Evolutionary conservation across 2,113 vertebrate genomes (phyloP).

Genomic region (Cacatua alba): DNA sequence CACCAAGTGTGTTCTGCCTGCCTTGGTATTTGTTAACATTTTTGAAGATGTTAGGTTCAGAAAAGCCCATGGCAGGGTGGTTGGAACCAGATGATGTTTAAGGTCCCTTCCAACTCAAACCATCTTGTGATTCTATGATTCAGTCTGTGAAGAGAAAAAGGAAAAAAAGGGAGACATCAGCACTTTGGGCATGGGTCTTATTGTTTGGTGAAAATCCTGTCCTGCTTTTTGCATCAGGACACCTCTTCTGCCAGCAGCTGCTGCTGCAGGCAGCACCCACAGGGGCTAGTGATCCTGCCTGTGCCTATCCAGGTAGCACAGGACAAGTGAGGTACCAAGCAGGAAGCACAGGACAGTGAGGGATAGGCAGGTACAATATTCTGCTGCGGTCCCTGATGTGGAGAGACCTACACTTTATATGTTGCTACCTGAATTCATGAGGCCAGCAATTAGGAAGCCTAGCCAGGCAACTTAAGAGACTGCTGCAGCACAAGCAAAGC

Average conservation of each 20-base stretch:
- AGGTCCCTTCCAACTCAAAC: background rate
- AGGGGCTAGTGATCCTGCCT: background rate
- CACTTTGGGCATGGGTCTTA: background rate
- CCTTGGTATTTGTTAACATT: background rate
- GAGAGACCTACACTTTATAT: too few species aligned
- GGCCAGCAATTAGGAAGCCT: background rate
- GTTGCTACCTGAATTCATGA: accelerated
- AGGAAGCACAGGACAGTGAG: background rate
- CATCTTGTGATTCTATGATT: background rate
- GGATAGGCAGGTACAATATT: accelerated
- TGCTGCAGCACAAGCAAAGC: accelerated
- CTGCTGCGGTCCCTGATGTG: accelerated
- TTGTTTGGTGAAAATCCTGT: accelerated
- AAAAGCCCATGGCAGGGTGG: background rate
- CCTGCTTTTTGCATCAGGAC: background rate
- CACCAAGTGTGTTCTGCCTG: background rate
- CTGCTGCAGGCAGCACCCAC: background rate
- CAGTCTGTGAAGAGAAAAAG: background rate
- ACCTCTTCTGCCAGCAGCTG: background rate
- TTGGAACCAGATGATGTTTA: background rate
- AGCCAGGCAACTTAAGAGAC: background rate
- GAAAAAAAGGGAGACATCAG: background rate
- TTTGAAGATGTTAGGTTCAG: background rate
- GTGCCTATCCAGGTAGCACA: background rate
- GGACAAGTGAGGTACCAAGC: background rate